Percentiles rank a stretch among this genome's conserved stretches.
phyloP scores from a whole-genome alignment of 2,888 invertebrate species.

The Lomographa bimaculata region DNA sequence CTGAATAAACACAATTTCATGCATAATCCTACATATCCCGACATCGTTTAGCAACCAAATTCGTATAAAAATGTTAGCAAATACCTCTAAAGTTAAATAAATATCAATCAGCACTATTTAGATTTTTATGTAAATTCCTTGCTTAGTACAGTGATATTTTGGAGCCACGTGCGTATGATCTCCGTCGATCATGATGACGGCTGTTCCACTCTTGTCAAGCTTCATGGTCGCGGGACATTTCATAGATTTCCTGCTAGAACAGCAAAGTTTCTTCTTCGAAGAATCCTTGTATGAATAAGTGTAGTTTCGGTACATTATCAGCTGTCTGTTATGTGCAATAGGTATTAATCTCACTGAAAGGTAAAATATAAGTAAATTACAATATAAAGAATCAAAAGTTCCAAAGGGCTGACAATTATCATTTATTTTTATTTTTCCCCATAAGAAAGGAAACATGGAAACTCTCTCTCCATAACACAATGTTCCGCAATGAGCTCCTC shows the following conservation, averaged over 20 bases:
- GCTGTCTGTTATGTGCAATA: conserved; percentile 5
- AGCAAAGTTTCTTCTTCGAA: conserved; percentile 22
- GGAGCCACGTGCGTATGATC: conserved; percentile 10
- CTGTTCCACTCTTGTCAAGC: not conserved
- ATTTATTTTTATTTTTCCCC: too few relatives aligned
- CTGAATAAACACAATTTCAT: too few relatives aligned
- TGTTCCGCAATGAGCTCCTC: too few relatives aligned
- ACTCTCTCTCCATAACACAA: too few relatives aligned
- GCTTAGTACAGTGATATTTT: conserved; percentile 2
- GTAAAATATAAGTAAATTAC: too few relatives aligned
- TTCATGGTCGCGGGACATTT: conserved; percentile 8
- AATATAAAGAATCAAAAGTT: not conserved
- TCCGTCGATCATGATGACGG: not conserved
- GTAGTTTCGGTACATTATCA: conserved; percentile 21
- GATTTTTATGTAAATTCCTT: conserved; percentile 11
- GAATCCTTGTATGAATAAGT: conserved; percentile 29
- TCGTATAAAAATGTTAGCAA: too few relatives aligned
- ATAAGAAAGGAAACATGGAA: too few relatives aligned
- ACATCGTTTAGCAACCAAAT: too few relatives aligned
- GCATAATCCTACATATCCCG: too few relatives aligned
- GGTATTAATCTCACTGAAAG: conserved; percentile 10
- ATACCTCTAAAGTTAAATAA: too few relatives aligned
- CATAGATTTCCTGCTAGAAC: conserved; percentile 34
- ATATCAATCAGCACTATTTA: too few relatives aligned
- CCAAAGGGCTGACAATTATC: too few relatives aligned